Evolutionary conservation across 2,113 vertebrate genomes (phyloP).

Genomic region (Apodemus speciosus): DNA sequence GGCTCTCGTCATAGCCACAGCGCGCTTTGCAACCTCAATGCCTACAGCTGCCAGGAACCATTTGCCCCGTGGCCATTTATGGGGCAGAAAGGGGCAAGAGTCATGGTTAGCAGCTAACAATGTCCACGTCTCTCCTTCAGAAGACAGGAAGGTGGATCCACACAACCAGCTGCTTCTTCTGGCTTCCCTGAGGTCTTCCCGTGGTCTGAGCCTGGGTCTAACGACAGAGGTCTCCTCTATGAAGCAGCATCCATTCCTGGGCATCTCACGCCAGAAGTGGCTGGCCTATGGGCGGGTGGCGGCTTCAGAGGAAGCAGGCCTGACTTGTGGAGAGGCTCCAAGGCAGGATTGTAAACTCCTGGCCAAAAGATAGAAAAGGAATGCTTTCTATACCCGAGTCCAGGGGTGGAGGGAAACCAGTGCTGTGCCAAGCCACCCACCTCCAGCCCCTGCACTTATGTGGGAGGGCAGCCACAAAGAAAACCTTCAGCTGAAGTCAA

Average conservation of each 20-base stretch:
- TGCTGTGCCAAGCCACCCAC: neutral
- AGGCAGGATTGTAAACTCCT: neutral
- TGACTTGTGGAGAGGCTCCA: neutral
- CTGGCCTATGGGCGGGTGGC: neutral
- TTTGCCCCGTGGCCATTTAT: neutral
- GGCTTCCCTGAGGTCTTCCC: neutral
- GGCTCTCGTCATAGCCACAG: neutral
- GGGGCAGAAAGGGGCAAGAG: neutral
- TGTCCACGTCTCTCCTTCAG: neutral
- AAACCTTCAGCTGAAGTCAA: slow-evolving; percentile 33
- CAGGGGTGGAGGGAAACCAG: neutral
- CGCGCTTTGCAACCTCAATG: neutral
- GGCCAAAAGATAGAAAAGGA: neutral
- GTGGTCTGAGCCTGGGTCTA: neutral
- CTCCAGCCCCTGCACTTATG: neutral
- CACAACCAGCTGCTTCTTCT: neutral
- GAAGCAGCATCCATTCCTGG: neutral
- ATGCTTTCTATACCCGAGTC: neutral
- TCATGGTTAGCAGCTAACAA: neutral
- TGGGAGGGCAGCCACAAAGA: neutral
- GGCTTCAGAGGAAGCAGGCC: neutral
- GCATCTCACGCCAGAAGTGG: neutral
- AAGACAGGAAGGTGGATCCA: neutral
- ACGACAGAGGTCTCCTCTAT: neutral
- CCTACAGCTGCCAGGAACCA: neutral